A percentile compares a stretch with the other conserved stretches of the same genome.
These are phyloP conservation scores for Polyergus mexicanus DNA, from an alignment of 1,140 invertebrate genomes.

Conservation along the genomic window DNA sequence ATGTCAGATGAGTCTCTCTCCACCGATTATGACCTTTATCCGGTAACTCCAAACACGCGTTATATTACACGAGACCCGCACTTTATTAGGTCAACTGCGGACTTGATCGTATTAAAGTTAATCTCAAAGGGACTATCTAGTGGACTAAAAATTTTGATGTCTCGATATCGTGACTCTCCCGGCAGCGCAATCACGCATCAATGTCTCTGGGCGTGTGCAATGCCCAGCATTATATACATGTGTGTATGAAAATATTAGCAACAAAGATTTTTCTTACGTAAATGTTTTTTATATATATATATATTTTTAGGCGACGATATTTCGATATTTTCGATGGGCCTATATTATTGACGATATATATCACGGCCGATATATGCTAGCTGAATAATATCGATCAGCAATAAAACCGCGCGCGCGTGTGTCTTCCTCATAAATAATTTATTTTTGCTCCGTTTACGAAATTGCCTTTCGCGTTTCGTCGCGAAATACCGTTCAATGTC, in stretches of 20 bases:
- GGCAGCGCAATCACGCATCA: not conserved
- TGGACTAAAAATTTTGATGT: not conserved
- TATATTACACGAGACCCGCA: not conserved
- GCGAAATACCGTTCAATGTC: constrained; percentile 24
- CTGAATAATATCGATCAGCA: constrained; percentile 31
- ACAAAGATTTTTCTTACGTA: too few relatives aligned
- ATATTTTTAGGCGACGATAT: not conserved
- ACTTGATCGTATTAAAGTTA: constrained; percentile 15
- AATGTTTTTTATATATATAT: not conserved
- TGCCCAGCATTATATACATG: not conserved
- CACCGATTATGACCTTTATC: not conserved
- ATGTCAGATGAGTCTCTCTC: not conserved
- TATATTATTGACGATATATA: constrained; percentile 32
- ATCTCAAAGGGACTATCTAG: not conserved
- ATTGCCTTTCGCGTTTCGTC: constrained; percentile 5
- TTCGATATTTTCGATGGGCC: not conserved
- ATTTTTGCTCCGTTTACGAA: constrained; percentile 14
- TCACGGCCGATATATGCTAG: not conserved
- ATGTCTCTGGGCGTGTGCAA: not conserved
- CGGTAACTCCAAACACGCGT: not conserved
- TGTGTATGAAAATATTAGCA: too few relatives aligned
- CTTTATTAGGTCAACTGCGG: not conserved
- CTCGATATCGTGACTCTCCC: not conserved
- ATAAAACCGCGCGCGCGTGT: constrained; percentile 25
- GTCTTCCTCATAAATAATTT: constrained; percentile 57